phyloP scores from a whole-genome alignment of 1,140 invertebrate genomes.

The Adoxophyes honmai region DNA sequence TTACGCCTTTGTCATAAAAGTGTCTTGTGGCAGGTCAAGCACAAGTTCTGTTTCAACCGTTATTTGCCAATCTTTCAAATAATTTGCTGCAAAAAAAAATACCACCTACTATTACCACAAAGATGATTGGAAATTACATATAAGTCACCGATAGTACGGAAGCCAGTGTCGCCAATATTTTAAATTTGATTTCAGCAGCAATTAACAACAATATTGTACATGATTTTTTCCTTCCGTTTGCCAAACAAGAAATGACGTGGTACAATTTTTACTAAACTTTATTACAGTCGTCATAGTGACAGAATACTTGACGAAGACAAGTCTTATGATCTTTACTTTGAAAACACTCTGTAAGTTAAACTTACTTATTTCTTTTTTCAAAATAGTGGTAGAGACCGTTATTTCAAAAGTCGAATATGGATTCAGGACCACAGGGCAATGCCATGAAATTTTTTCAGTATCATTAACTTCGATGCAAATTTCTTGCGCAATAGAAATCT shows the following conservation, averaged over 20 bases:
- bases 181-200: too few species aligned
- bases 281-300: too few species aligned
- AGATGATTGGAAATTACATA: too few species aligned
- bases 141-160: too few species aligned
- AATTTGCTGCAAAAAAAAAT: neutral
- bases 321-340: too few species aligned
- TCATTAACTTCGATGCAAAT: neutral
- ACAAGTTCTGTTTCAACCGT: neutral
- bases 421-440: neutral
- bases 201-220: too few species aligned
- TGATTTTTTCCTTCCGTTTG: too few species aligned
- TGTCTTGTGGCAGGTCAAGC: neutral
- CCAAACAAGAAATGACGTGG: too few species aligned
- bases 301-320: too few species aligned
- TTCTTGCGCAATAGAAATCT: neutral
- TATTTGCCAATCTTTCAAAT: neutral
- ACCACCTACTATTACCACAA: too few species aligned
- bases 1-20: neutral
- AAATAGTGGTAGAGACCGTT: neutral
- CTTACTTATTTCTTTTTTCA: conserved; percentile 6
- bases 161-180: too few species aligned
- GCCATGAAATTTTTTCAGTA: neutral
- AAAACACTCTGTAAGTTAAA: neutral
- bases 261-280: too few species aligned
- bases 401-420: neutral